These are phyloP conservation scores for Prenolepis imparis DNA, from an alignment of 2,888 invertebrate genomes.

Conservation along the genomic window DNA sequence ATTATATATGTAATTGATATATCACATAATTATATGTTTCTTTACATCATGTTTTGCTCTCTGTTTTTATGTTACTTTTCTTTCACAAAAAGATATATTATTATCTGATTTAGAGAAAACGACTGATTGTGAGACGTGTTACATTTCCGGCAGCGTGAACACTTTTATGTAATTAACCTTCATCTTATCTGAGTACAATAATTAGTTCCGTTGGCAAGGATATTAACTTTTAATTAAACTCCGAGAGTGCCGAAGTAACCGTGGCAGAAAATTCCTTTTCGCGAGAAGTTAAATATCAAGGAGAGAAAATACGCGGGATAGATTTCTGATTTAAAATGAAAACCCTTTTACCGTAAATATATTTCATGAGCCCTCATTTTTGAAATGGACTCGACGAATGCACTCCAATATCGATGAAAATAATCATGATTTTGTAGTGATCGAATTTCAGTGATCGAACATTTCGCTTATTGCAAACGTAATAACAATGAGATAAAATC, in stretches of 20 bases:
- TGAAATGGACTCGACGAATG: background rate
- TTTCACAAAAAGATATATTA: background rate
- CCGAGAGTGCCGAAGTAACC: background rate
- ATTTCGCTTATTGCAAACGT: background rate
- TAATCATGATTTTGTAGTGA: background rate
- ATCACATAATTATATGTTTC: background rate
- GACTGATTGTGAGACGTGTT: background rate
- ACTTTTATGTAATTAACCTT: slow-evolving; percentile 53
- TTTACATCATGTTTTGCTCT: background rate
- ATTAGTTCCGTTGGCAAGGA: slow-evolving; percentile 41
- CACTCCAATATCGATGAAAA: background rate
- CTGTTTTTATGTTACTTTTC: background rate
- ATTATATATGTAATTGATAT: background rate
- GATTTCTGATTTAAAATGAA: slow-evolving; percentile 7
- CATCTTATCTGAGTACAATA: slow-evolving; percentile 49
- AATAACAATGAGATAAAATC: background rate
- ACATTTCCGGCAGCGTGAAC: slow-evolving; percentile 46
- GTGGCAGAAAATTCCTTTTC: slow-evolving; percentile 27
- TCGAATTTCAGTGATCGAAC: background rate
- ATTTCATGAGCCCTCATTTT: slow-evolving; percentile 17
- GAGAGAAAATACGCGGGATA: slow-evolving; percentile 26
- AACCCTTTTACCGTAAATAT: slow-evolving; percentile 18
- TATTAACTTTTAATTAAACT: slow-evolving; percentile 67
- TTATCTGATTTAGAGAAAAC: slow-evolving; percentile 37
- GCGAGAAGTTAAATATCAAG: slow-evolving; percentile 34